These are phyloP conservation scores for Leptarthrus brevirostris DNA, from an alignment of 2,888 invertebrate species.

Conservation along the genomic window DNA sequence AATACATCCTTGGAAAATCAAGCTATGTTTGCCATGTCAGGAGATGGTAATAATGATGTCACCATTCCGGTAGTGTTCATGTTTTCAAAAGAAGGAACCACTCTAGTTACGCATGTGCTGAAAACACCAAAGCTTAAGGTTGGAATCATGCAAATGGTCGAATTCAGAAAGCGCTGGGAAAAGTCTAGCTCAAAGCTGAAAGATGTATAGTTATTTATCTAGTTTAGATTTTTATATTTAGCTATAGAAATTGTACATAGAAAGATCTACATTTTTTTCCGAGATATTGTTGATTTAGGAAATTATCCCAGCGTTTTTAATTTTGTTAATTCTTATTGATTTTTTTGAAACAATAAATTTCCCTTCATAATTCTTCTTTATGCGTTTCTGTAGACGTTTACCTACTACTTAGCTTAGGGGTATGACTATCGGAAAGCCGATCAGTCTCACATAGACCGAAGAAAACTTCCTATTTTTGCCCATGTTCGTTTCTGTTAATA, in stretches of 20 bases:
- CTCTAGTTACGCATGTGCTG: slow-evolving; percentile 73
- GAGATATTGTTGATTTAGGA: background rate
- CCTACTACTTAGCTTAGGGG: too few species aligned
- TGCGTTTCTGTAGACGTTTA: too few species aligned
- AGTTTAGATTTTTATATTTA: slow-evolving; percentile 15
- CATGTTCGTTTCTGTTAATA: too few species aligned
- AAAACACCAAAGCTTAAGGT: slow-evolving; percentile 70
- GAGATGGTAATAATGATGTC: slow-evolving; percentile 89
- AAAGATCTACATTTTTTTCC: background rate
- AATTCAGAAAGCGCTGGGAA: slow-evolving; percentile 60
- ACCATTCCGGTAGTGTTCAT: slow-evolving; percentile 92
- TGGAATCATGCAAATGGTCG: slow-evolving; percentile 66
- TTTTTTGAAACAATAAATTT: too few species aligned
- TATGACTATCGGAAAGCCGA: too few species aligned
- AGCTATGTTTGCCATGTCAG: slow-evolving; percentile 96
- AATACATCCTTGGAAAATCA: slow-evolving; percentile 80
- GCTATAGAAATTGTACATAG: slow-evolving; percentile 19
- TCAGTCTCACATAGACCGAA: too few species aligned
- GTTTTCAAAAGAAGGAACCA: slow-evolving; percentile 80
- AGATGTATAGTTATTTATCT: slow-evolving; percentile 31
- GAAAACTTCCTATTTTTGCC: too few species aligned
- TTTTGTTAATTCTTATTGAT: background rate
- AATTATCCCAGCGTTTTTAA: background rate
- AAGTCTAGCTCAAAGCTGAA: background rate
- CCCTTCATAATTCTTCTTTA: too few species aligned